Evolutionary conservation across 2,113 vertebrate genomes (phyloP).

Genomic region (Poeciliopsis turrubarensis): DNA sequence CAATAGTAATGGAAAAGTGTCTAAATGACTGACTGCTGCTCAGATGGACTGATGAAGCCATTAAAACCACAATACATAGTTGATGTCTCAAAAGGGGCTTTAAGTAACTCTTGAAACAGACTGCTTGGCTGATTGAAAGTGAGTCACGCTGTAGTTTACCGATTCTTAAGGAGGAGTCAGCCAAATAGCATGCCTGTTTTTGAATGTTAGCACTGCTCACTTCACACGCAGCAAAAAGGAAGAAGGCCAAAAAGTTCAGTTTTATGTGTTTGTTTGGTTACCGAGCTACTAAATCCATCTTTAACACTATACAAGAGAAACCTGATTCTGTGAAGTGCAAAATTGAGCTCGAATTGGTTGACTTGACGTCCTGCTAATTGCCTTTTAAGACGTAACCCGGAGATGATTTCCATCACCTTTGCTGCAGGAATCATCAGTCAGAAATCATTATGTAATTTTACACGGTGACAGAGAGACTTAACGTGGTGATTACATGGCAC

Average conservation of each 20-base stretch:
- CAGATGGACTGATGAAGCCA: not conserved
- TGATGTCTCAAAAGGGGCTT: not conserved
- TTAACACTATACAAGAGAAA: not conserved
- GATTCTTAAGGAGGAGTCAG: not conserved
- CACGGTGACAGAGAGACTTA: constrained; percentile 39
- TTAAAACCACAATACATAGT: not conserved
- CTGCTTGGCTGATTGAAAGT: not conserved
- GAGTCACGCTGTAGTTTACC: not conserved
- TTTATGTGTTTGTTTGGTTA: not conserved
- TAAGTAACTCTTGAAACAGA: not conserved
- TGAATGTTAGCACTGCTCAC: not conserved
- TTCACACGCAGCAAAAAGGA: not conserved
- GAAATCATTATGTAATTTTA: constrained; percentile 52
- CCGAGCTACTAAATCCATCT: not conserved
- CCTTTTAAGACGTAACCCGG: constrained; percentile 6
- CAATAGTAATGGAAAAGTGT: not conserved
- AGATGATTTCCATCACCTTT: constrained; percentile 38
- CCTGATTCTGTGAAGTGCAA: not conserved
- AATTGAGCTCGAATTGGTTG: constrained; percentile 5
- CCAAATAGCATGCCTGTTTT: not conserved
- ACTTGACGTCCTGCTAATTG: not conserved
- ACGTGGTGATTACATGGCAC: constrained; percentile 47
- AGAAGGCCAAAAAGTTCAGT: not conserved
- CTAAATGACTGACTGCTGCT: not conserved
- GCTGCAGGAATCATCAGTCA: constrained; percentile 57